Conservation (phyloP, 2,888 invertebrate species). For the Tromatobia lineatoria region DNA sequence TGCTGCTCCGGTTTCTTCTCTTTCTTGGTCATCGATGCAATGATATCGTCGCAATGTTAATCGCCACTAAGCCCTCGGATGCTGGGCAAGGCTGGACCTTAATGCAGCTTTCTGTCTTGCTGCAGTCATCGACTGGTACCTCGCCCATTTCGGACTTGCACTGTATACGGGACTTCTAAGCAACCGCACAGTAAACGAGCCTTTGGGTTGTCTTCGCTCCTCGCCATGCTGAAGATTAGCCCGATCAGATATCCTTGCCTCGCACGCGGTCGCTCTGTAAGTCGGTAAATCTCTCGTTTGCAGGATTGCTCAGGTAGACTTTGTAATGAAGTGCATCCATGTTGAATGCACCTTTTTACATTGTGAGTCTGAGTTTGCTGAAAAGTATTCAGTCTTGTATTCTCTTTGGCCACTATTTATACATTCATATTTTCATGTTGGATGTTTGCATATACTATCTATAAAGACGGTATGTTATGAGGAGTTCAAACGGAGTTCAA, state of each 20-base stretch:
- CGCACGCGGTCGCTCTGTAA: conserved; percentile 29
- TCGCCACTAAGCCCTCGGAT: conserved; percentile 59
- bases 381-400: background rate
- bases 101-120: conserved; percentile 31
- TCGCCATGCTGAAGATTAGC: conserved; percentile 60
- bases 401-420: background rate
- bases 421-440: background rate
- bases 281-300: conserved; percentile 53
- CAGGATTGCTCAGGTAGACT: conserved; percentile 65
- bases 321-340: conserved; percentile 40
- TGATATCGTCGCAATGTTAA: conserved; percentile 64
- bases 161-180: background rate
- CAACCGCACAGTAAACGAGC: conserved; percentile 12
- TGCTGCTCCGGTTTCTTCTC: conserved; percentile 16
- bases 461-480: too few species aligned
- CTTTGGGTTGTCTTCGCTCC: conserved; percentile 32
- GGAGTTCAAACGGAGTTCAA: too few species aligned
- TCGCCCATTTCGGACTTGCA: conserved; percentile 1
- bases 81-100: background rate
- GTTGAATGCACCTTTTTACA: conserved; percentile 4
- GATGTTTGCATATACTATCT: too few species aligned
- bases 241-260: conserved; percentile 57
- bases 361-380: background rate
- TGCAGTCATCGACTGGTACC: conserved; percentile 49
- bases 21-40: conserved; percentile 44